Conservation (phyloP, 2,888 invertebrate genomes). For the Acrocera orbiculus region DNA sequence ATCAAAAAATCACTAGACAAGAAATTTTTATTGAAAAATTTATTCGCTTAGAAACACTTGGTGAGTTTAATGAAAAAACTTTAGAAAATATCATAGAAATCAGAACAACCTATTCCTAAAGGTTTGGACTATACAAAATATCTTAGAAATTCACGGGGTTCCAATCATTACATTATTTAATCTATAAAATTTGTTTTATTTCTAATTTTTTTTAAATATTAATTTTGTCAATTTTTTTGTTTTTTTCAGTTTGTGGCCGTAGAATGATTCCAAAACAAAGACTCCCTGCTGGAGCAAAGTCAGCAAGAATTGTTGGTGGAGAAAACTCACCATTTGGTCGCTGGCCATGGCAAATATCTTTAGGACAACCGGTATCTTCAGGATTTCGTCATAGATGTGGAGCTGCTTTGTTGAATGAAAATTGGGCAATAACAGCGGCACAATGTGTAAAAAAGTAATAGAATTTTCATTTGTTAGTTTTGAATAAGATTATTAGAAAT, state of each 20-base stretch:
- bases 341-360: constrained; percentile 92
- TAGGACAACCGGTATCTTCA: constrained; percentile 80
- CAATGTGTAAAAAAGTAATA: constrained; percentile 93
- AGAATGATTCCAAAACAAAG: constrained; percentile 69
- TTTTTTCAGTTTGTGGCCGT: constrained; percentile 64
- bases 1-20: no score
- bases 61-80: no score
- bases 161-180: no score
- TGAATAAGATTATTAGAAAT: not conserved
- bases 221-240: not conserved
- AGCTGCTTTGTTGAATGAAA: constrained; percentile 77
- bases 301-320: constrained; percentile 78
- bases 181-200: no score
- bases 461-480: no score
- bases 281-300: no score
- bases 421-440: constrained; percentile 90
- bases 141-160: no score
- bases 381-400: constrained; percentile 89
- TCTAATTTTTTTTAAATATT: not conserved
- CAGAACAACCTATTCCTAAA: no score
- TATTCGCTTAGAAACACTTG: no score
- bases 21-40: no score
- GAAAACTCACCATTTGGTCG: constrained; percentile 70
- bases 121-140: no score
- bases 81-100: no score